Conservation (phyloP, 2,888 invertebrate species). For the Protodeltote pygarga region DNA sequence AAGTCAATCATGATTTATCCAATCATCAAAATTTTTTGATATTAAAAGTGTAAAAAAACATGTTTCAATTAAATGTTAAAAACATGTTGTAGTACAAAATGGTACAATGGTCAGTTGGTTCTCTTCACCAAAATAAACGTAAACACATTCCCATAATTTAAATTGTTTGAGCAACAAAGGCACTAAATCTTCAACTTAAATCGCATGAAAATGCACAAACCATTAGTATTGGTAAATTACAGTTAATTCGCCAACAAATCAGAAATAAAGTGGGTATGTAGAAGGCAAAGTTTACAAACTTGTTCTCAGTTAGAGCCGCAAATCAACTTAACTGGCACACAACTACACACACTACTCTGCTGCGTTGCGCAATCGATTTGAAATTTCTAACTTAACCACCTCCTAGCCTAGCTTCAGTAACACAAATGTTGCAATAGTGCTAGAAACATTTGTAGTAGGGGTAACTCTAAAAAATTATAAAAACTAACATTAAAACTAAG, state of each 20-base stretch:
- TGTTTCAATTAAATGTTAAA: too few relatives aligned
- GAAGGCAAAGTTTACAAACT: constrained; percentile 57
- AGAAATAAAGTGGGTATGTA: constrained; percentile 44
- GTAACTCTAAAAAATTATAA: too few relatives aligned
- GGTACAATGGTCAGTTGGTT: too few relatives aligned
- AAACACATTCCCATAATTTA: background rate
- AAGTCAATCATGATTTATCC: too few relatives aligned
- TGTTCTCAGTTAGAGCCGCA: constrained; percentile 56
- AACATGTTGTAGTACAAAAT: too few relatives aligned
- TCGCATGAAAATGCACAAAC: constrained; percentile 17
- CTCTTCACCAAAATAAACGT: background rate
- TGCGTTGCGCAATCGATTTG: constrained; percentile 55
- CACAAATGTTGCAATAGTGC: constrained; percentile 17
- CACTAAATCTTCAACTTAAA: constrained; percentile 9
- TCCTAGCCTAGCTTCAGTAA: constrained; percentile 16
- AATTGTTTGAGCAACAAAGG: background rate
- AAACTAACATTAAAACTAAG: too few relatives aligned
- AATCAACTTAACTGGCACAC: constrained; percentile 62
- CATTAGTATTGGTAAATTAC: constrained; percentile 23
- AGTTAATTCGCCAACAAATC: constrained; percentile 44
- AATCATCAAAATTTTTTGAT: too few relatives aligned
- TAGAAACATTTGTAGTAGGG: background rate
- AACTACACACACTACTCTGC: constrained; percentile 56
- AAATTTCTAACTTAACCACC: constrained; percentile 39
- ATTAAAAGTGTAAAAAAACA: too few relatives aligned